Evolutionary conservation across 2,113 vertebrate species (phyloP), one percentile per base, ranked within the genome.

Genomic region (Marmota monax): DNA sequence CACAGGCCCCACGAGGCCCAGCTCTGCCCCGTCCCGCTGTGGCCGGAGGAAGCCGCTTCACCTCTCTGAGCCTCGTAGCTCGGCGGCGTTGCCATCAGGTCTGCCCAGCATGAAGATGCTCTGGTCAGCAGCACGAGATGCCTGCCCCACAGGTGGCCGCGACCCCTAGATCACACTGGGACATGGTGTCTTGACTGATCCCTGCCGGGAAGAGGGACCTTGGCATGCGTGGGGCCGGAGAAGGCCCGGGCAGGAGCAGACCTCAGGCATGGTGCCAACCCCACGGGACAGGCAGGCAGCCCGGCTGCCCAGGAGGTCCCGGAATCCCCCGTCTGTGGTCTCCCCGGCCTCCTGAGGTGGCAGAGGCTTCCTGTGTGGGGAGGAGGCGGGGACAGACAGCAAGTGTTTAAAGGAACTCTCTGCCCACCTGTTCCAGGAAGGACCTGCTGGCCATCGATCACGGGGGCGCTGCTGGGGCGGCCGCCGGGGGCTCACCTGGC

Each of bases 341-440:
- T n/a, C 10, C 67, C 0, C 32, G 7, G 20, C 22, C 48, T 2
- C 27, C 9, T 9, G 20, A 5, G 29, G 65, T n/a, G 9, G 3
- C 7, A 45, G 63, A 7, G 0, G 8, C 14, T 53, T 45, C 37
- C 45, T 7, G 37, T 1, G 27, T 5, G 2, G 67, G 42, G 37
- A 11, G 51, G 27, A 39, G 56, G 82, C 29, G 7, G 63, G 13
- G 69, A 22, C 32, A 29, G 61, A 48, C 18, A 25, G 84, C 0
- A 9, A n/a, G 32, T 65, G 74, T 11, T 27, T 22, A 32, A 51
- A 69, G 42, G n/a, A 69, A 9, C 53, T 14, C 32, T 48, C 29
- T 67, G 70, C 17, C 61, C 29, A 14, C 42, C 12, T 0, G 1
- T 96, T 97, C 95, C 96, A 70, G 96, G 90, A 97, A 96, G 29